Percentiles rank a stretch among this genome's conserved stretches.
Evolutionary conservation across 2,888 invertebrate genomes (phyloP).

Genomic region (Eupithecia insigniata): DNA sequence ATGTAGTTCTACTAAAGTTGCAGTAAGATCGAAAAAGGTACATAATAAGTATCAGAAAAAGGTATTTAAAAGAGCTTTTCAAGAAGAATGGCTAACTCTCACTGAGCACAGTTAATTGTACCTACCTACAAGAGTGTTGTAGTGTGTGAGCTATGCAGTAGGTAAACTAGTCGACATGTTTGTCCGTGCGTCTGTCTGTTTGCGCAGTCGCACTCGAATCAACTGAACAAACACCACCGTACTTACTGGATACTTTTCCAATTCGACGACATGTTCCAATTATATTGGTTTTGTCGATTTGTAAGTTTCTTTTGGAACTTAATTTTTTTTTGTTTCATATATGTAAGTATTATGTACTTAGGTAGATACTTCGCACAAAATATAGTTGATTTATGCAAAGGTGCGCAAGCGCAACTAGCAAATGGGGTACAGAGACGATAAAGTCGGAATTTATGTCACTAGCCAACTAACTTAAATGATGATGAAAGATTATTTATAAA

Average conservation of each 20-base stretch:
- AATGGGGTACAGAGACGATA: neutral
- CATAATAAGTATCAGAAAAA: too few relatives aligned
- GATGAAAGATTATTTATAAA: conserved; percentile 43
- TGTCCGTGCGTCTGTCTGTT: conserved; percentile 36
- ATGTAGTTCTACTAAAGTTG: neutral
- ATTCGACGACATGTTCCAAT: conserved; percentile 29
- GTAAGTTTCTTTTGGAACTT: neutral
- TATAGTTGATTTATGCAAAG: neutral
- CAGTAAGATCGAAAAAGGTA: neutral
- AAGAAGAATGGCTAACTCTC: neutral
- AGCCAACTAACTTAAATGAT: conserved; percentile 40
- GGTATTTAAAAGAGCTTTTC: neutral
- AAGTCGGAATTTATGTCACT: conserved; percentile 36
- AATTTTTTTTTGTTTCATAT: too few relatives aligned
- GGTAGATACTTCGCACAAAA: too few relatives aligned
- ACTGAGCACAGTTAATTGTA: neutral
- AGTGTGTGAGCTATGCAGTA: conserved; percentile 25
- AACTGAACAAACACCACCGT: conserved; percentile 46
- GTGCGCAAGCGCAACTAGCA: neutral
- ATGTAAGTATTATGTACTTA: too few relatives aligned
- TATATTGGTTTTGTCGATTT: conserved; percentile 20
- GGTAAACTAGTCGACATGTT: conserved; percentile 24
- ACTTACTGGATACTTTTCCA: conserved; percentile 37
- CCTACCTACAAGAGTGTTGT: neutral
- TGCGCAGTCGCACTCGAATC: conserved; percentile 45